A percentile compares a stretch with the other conserved stretches of the same genome.
Evolutionary conservation across 2,888 invertebrate genomes (phyloP).

Genomic region (Ornithoptera alexandrae): DNA sequence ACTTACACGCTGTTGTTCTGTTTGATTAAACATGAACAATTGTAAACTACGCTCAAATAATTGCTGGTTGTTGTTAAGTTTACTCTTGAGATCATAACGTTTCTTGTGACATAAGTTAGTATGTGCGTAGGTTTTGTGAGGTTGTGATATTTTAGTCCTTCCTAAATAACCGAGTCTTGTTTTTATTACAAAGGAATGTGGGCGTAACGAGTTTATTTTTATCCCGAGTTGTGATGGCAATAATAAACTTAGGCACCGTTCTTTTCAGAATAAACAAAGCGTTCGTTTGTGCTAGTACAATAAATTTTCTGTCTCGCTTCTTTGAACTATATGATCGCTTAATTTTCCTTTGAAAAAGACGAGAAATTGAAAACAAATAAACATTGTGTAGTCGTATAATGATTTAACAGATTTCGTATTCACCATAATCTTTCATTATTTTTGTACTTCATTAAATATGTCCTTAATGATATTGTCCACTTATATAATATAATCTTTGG

Average conservation of each 20-base stretch:
- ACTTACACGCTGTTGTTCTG: conserved; percentile 4
- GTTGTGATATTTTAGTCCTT: conserved; percentile 38
- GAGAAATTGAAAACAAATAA: background rate
- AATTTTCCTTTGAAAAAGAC: background rate
- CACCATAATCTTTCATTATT: background rate
- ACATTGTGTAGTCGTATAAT: conserved; percentile 4
- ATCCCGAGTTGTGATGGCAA: conserved; percentile 54
- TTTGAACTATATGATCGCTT: background rate
- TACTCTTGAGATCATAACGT: background rate
- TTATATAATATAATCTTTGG: too few relatives aligned
- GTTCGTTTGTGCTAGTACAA: conserved; percentile 19
- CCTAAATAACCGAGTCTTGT: conserved; percentile 43
- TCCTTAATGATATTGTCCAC: too few relatives aligned
- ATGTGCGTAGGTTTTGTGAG: conserved; percentile 22
- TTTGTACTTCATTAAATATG: background rate
- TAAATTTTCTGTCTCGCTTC: background rate
- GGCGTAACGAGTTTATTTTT: conserved; percentile 52
- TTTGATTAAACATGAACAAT: conserved; percentile 13
- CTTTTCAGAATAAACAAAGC: conserved; percentile 25
- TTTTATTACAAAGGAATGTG: conserved; percentile 51
- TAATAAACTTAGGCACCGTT: conserved; percentile 48
- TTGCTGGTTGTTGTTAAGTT: conserved; percentile 2
- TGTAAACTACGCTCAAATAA: conserved; percentile 10
- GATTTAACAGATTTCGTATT: conserved; percentile 2
- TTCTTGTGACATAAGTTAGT: conserved; percentile 9